phyloP scores from a whole-genome alignment of 2,113 vertebrate genomes.

The Platysternon megacephalum region DNA sequence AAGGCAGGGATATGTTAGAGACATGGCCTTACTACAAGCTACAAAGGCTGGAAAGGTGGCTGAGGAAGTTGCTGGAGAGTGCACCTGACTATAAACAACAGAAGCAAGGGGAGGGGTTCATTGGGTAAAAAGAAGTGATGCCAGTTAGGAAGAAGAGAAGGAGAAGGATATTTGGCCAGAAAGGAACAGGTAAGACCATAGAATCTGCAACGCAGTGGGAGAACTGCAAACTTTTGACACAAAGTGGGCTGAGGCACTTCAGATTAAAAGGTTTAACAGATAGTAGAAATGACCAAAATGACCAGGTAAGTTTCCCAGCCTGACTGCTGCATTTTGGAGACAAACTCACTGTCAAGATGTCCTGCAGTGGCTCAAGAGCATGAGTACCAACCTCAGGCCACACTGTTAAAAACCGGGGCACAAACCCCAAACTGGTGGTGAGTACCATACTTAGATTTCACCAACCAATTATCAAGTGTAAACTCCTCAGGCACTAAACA shows the following conservation, averaged over 20 bases:
- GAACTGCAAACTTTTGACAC: neutral
- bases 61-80: neutral
- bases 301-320: neutral
- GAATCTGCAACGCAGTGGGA: neutral
- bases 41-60: neutral
- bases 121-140: fast-evolving
- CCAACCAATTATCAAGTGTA: neutral
- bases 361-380: neutral
- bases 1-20: neutral
- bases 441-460: neutral
- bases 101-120: neutral
- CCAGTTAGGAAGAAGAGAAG: neutral
- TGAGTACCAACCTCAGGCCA: neutral
- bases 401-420: neutral
- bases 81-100: neutral
- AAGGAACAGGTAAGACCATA: neutral
- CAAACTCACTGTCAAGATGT: neutral
- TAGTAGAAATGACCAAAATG: neutral
- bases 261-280: neutral
- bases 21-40: neutral
- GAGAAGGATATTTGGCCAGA: neutral
- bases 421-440: neutral
- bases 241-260: neutral
- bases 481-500: neutral
- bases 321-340: neutral